Evolutionary conservation across 2,888 invertebrate genomes (phyloP), one percentile per base, ranked within the genome.

Genomic region (Torymus auratus): DNA sequence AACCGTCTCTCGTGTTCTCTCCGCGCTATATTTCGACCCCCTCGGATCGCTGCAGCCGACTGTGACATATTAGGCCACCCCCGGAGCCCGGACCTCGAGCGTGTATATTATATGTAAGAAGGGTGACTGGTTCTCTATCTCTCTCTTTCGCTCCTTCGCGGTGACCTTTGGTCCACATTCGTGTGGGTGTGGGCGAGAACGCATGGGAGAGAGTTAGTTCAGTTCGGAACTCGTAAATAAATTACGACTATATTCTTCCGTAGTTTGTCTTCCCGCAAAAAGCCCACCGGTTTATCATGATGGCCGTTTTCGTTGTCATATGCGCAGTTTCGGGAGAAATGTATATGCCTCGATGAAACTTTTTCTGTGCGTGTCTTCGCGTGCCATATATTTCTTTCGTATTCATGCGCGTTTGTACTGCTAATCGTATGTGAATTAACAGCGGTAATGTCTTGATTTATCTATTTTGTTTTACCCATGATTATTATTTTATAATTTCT

Each of bases 1-100:
- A 28, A 28, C 62, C 75, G 64, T 72, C 83, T 72, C 83, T 74
- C 77, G 41, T 5, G 78, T 78, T 74, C 71, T 75, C 53, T 28
- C 28, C 3, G 69, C 70, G 61, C 67, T 56, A 55, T 28, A 28
- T 28, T 28, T 68, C 60, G 12, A 50, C 71, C 62, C 82, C 81
- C 84, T 82, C 78, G 86, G 85, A 88, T 87, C 86, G 85, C 90
- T 90, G 90, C 90, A 90, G 88, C 90, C 88, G 90, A 91, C 91
- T 91, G 89, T 90, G 91, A 90, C 91, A 88, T 90, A 90, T 90
- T 91, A 91, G 88, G 87, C 88, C 86, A 87, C 88, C 90, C 90
- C 88, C 88, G 83, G 84, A 86, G 86, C 86, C 85, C 58, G 0
- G 52, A 58, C 17, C 87, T 88, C 88, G 88, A 88, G 88, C 86